phyloP scores from a whole-genome alignment of 2,113 vertebrate genomes.

The Fregetta grallaria region DNA sequence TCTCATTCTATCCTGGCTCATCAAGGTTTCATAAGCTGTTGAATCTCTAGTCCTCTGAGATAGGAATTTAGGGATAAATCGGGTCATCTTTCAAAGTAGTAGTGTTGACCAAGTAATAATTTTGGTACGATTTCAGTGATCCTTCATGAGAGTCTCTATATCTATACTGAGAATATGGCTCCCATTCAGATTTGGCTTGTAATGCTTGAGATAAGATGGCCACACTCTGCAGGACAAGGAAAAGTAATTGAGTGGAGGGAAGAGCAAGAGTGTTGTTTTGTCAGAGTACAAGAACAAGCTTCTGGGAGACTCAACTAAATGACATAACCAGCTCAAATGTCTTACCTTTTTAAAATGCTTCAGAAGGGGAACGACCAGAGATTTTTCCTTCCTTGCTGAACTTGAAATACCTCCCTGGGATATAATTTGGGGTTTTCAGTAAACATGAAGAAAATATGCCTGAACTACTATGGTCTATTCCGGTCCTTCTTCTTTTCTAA shows the following conservation, averaged over 20 bases:
- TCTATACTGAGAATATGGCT: neutral
- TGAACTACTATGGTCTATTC: neutral
- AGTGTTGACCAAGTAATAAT: neutral
- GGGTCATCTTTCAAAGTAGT: neutral
- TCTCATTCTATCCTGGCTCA: neutral
- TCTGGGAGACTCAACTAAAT: neutral
- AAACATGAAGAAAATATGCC: neutral
- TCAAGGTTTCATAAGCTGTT: neutral
- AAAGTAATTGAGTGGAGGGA: neutral
- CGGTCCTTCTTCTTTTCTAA: neutral
- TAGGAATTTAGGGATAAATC: neutral
- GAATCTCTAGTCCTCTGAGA: neutral
- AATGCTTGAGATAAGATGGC: neutral
- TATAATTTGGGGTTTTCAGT: neutral
- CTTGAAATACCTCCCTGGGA: neutral
- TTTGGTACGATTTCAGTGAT: neutral
- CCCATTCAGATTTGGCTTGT: neutral
- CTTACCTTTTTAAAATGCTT: neutral
- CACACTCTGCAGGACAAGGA: neutral
- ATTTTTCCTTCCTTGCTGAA: neutral
- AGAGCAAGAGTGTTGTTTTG: neutral
- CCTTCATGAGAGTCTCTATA: neutral
- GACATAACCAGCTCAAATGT: neutral
- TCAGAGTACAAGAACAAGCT: neutral
- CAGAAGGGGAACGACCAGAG: fast-evolving